Evolutionary conservation across 2,888 invertebrate species (phyloP).

Genomic region (Ischnura elegans): DNA sequence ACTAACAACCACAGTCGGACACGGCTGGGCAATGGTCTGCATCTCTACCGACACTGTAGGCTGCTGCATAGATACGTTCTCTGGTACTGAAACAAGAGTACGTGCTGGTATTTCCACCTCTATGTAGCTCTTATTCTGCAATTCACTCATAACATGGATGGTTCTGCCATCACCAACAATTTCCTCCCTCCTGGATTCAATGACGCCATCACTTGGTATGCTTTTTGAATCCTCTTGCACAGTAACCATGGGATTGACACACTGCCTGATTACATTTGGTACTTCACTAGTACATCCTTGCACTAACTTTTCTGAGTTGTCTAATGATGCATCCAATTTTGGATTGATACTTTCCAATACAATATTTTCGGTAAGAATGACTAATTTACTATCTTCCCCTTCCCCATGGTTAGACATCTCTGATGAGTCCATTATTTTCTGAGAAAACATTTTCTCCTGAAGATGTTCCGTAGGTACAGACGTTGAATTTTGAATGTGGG

Average conservation of each 20-base stretch:
- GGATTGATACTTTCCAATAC: neutral
- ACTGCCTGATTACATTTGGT: neutral
- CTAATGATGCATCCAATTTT: constrained; percentile 1
- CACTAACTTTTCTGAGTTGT: neutral
- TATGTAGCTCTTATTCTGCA: neutral
- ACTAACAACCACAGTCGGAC: neutral
- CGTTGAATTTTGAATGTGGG: neutral
- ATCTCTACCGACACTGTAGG: neutral
- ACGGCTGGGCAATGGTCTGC: neutral
- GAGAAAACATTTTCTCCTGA: neutral
- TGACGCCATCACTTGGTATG: neutral
- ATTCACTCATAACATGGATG: neutral
- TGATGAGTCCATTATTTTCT: neutral
- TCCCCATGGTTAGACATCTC: neutral
- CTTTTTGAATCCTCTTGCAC: neutral
- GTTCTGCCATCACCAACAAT: neutral
- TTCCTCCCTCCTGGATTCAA: neutral
- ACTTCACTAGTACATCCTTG: constrained; percentile 10
- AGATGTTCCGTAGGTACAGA: neutral
- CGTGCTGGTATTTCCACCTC: neutral
- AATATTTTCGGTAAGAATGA: constrained; percentile 5
- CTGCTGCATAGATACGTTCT: neutral
- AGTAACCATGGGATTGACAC: neutral
- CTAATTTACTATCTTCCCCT: neutral
- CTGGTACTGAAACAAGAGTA: neutral